Base-by-base conservation (phyloP, 2,888 invertebrate genomes). In the Andrena fulva region DNA sequence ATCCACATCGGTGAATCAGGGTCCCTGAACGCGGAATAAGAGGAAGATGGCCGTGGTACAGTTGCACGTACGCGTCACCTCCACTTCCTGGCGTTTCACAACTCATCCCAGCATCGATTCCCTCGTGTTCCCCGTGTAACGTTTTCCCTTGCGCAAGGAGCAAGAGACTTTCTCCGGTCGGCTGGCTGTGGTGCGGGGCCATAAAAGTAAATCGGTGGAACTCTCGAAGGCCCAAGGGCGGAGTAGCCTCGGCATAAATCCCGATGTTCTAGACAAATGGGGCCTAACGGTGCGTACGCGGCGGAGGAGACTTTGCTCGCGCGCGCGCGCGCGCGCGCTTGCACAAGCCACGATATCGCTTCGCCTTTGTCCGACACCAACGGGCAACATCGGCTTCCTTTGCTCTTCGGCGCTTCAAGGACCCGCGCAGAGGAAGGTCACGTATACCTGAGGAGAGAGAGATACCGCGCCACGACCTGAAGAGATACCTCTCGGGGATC, bases 221-320 rank as follows among this genome's bases (percentile, higher is more conserved):
- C 76, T 64, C 72, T 48, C 73, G 73, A 69, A 52, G 75, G 68
- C 66, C 76, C 73, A 81, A 85, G 80, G 85, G 84, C 79, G 85
- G 82, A 82, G 86, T 75, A 82, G 67, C 79, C 82, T 74, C 82
- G 60, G 77, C 84, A 87, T 87, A 87, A 87, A 87, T 87, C 86
- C 83, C 70, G 77, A 74, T 80, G 84, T 90, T 87, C 85, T 89
- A 88, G 90, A 91, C 88, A 90, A 90, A 91, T 91, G 90, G 91
- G 82, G 81, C 83, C 87, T 89, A 92, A 91, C 92, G 89, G 91
- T 87, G 89, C 87, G 85, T 82, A 85, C 76, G 78, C 81, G 77
- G 79, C 80, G 66, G 50, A 75, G 70, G 24, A 42, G 74, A 77
- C 48, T 77, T 70, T 16, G 56, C 56, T 70, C 42, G 59, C 48